A percentile compares a stretch with the other conserved stretches of the same genome.
These are phyloP conservation scores for Camponotus floridanus DNA, from an alignment of 1,140 invertebrate species.

Conservation along the genomic window DNA sequence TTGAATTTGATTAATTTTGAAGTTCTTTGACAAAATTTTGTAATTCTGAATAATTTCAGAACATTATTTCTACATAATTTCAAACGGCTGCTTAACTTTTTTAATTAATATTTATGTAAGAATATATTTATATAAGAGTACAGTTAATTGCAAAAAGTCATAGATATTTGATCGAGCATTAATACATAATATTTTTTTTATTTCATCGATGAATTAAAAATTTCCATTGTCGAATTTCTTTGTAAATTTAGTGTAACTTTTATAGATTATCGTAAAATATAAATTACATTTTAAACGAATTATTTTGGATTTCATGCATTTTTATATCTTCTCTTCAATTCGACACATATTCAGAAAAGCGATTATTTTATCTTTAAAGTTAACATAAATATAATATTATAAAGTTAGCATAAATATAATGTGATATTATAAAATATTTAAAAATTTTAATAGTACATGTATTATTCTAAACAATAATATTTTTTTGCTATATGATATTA, in stretches of 20 bases:
- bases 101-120: background rate
- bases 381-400: background rate
- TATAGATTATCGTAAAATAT: background rate
- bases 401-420: too few species aligned
- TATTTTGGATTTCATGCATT: background rate
- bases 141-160: conserved; percentile 5
- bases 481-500: background rate
- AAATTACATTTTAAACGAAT: conserved; percentile 17
- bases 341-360: background rate
- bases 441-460: background rate
- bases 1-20: background rate
- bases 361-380: background rate
- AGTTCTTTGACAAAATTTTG: background rate
- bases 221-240: conserved; percentile 22
- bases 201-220: conserved; percentile 31
- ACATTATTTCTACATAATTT: background rate
- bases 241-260: background rate
- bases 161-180: conserved; percentile 8
- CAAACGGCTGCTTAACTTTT: background rate
- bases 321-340: background rate
- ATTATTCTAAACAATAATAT: background rate
- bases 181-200: conserved; percentile 11
- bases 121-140: background rate
- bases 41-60: background rate
- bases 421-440: background rate